Percentiles rank a stretch among this genome's conserved stretches.
phyloP scores from a whole-genome alignment of 2,888 invertebrate species.

The Polymixis flavicincta region DNA sequence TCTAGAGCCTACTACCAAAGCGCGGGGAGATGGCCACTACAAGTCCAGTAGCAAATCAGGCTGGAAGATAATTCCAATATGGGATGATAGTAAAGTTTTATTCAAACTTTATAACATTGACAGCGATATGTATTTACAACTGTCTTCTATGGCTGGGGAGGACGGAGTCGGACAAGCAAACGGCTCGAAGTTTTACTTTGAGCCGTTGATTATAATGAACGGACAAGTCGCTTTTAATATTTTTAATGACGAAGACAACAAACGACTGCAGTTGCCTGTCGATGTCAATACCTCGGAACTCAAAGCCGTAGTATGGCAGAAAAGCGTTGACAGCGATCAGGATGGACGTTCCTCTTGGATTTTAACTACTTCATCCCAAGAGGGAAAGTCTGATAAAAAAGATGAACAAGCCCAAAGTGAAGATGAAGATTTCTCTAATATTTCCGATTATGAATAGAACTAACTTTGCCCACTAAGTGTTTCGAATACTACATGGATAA shows the following conservation, averaged over 20 bases:
- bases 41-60: constrained; percentile 7
- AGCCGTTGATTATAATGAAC: constrained; percentile 22
- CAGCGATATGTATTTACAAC: constrained; percentile 15
- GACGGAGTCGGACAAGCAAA: not conserved
- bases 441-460: too few relatives aligned
- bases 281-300: not conserved
- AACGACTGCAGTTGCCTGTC: not conserved
- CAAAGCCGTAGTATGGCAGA: not conserved
- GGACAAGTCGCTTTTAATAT: constrained; percentile 29
- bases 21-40: not conserved
- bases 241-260: constrained; percentile 1
- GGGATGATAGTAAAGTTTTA: constrained; percentile 6
- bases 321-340: not conserved
- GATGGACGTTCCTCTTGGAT: constrained; percentile 3
- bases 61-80: constrained; percentile 32
- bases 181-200: constrained; percentile 23
- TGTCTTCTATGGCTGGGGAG: not conserved
- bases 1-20: constrained; percentile 7
- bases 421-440: constrained; percentile 24
- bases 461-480: too few relatives aligned
- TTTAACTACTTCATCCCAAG: constrained; percentile 1
- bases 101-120: constrained; percentile 35
- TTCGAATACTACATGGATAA: too few relatives aligned
- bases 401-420: not conserved
- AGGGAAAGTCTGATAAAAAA: not conserved